Conservation (phyloP, 2,113 vertebrate species). For the Ascaphus truei region DNA sequence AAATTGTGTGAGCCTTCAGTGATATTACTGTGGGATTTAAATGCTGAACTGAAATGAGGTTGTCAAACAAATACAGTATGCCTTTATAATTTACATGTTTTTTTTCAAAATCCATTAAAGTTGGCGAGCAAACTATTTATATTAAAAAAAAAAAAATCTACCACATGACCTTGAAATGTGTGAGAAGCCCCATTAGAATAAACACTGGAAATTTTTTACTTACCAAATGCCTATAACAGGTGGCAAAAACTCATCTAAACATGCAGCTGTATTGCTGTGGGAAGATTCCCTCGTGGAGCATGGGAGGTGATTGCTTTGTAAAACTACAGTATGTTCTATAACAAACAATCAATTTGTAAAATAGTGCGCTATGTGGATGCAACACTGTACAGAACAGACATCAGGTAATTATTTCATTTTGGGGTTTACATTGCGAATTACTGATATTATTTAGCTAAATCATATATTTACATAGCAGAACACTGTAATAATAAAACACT, state of each 20-base stretch:
- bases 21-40: no score
- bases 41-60: no score
- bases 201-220: slow-evolving; percentile 19
- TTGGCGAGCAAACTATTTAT: no score
- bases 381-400: slow-evolving; percentile 23
- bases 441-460: slow-evolving; percentile 49
- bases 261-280: slow-evolving; percentile 33
- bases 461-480: slow-evolving; percentile 50
- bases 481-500: slow-evolving; percentile 46
- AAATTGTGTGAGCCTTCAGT: no score
- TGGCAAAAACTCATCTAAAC: slow-evolving; percentile 44
- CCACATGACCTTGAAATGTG: slow-evolving; percentile 42
- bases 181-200: slow-evolving; percentile 27
- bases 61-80: no score
- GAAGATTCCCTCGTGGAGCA: slow-evolving; percentile 41
- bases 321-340: slow-evolving; percentile 36
- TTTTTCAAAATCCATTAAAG: no score
- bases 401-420: slow-evolving; percentile 38
- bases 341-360: slow-evolving; percentile 44
- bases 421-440: slow-evolving; percentile 52
- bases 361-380: slow-evolving; percentile 38
- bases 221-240: slow-evolving; percentile 41
- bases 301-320: slow-evolving; percentile 39
- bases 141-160: no score
- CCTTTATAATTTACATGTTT: no score